These are phyloP conservation scores for Sminthurides bifidus DNA, from an alignment of 1,140 invertebrate genomes.

Conservation along the genomic window DNA sequence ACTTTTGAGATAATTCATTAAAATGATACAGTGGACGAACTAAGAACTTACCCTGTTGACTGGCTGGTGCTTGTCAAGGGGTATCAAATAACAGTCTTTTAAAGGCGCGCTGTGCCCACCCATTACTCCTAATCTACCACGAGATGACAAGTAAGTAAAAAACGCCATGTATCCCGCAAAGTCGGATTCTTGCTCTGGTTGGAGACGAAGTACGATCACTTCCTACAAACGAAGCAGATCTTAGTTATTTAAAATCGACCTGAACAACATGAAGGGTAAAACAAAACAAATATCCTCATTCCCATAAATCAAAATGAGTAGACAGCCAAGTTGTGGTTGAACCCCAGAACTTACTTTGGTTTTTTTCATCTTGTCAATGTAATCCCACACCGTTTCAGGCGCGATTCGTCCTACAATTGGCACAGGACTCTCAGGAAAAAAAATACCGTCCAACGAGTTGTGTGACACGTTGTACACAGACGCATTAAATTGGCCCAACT, in stretches of 20 bases:
- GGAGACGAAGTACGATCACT: slow-evolving; percentile 68
- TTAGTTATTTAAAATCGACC: too few species aligned
- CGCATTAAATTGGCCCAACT: slow-evolving; percentile 22
- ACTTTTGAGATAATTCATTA: slow-evolving; percentile 44
- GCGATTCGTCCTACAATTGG: slow-evolving; percentile 76
- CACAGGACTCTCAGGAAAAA: slow-evolving; percentile 25
- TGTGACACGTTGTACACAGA: slow-evolving; percentile 20
- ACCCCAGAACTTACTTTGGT: slow-evolving; percentile 58
- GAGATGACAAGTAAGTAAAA: slow-evolving; percentile 74
- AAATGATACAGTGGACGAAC: slow-evolving; percentile 42
- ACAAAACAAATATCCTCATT: too few species aligned
- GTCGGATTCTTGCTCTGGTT: slow-evolving; percentile 67
- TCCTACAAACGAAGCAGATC: slow-evolving; percentile 48
- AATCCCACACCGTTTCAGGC: slow-evolving; percentile 84
- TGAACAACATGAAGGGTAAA: too few species aligned
- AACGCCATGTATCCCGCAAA: slow-evolving; percentile 73
- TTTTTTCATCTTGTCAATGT: slow-evolving; percentile 79
- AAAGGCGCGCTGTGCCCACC: slow-evolving; percentile 43
- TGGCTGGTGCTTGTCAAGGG: slow-evolving; percentile 60
- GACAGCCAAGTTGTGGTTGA: too few species aligned
- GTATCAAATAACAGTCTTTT: slow-evolving; percentile 93
- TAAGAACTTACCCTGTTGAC: slow-evolving; percentile 60
- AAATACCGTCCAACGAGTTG: slow-evolving; percentile 12
- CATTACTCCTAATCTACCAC: slow-evolving; percentile 61
- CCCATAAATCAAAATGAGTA: too few species aligned